Evolutionary conservation across 2,888 invertebrate species (phyloP).

Genomic region (Pseudococcus viburni): DNA sequence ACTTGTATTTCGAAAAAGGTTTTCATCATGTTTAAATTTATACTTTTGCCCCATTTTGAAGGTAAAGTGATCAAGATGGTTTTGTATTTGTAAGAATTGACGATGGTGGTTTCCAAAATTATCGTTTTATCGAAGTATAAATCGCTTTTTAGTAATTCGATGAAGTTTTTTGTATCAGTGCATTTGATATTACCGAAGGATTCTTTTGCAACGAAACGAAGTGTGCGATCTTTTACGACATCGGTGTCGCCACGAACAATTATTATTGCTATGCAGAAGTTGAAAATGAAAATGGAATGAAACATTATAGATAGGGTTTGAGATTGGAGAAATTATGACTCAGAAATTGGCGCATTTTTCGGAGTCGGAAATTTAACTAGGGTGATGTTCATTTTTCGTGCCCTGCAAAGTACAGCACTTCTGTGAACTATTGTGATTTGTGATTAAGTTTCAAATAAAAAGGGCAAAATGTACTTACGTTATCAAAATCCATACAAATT

Average conservation of each 20-base stretch:
- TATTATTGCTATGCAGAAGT: neutral
- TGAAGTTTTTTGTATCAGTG: neutral
- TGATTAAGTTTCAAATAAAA: too few relatives aligned
- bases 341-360: neutral
- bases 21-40: conserved; percentile 33
- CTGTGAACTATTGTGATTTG: too few relatives aligned
- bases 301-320: neutral
- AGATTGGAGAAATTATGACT: neutral
- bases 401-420: too few relatives aligned
- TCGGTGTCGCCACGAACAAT: neutral
- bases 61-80: neutral
- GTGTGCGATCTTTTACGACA: neutral
- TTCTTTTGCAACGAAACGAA: neutral
- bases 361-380: neutral
- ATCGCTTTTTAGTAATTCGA: neutral
- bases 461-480: too few relatives aligned
- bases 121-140: conserved; percentile 25
- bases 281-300: neutral
- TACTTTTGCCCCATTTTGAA: conserved; percentile 10
- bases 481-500: too few relatives aligned
- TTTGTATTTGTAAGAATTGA: conserved; percentile 8
- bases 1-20: conserved; percentile 35
- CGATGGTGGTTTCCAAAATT: neutral
- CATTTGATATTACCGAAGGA: neutral
- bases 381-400: neutral